Conservation (phyloP, 2,113 vertebrate species). For the Ammospiza caudacuta region DNA sequence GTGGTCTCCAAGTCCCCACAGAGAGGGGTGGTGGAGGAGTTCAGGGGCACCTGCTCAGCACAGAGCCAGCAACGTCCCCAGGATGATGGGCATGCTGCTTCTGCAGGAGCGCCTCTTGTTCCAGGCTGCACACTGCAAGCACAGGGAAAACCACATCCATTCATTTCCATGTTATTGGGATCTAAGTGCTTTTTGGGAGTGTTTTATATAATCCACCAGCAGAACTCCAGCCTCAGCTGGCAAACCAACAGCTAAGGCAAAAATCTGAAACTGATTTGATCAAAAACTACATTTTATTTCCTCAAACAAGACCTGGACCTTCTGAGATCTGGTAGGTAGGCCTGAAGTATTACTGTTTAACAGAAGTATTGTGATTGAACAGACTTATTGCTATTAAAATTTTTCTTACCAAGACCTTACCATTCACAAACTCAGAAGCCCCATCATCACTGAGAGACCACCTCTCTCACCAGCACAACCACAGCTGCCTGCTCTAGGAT, state of each 20-base stretch:
- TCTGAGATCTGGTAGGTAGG: neutral
- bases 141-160: neutral
- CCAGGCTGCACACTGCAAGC: neutral
- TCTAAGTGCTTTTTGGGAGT: neutral
- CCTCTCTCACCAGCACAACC: neutral
- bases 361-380: neutral
- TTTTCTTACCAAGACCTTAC: neutral
- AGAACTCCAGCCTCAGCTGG: neutral
- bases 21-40: neutral
- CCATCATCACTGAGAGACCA: neutral
- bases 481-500: neutral
- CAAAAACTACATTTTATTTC: neutral
- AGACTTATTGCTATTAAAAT: neutral
- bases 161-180: neutral
- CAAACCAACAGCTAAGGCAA: neutral
- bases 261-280: neutral
- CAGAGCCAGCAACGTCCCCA: accelerated
- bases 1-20: neutral
- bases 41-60: neutral
- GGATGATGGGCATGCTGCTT: neutral
- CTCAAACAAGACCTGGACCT: neutral
- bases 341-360: neutral
- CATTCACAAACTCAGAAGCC: neutral
- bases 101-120: neutral
- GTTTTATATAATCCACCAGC: neutral